Conservation (phyloP, 1,140 invertebrate species). For the Chrysoperla carnea region DNA sequence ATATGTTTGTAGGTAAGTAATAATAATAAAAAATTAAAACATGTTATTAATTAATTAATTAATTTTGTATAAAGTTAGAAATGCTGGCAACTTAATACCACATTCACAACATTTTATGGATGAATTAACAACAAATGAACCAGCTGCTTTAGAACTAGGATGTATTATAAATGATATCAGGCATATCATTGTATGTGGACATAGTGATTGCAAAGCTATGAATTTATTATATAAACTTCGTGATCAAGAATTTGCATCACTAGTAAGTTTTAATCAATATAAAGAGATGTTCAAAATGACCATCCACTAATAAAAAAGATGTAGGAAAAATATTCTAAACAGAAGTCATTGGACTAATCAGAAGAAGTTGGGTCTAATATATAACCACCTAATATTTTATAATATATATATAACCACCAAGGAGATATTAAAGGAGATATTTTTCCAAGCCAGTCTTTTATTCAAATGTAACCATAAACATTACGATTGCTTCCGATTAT, state of each 20-base stretch:
- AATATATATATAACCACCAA: too few relatives aligned
- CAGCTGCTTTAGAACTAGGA: constrained; percentile 82
- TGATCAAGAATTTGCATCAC: constrained; percentile 54
- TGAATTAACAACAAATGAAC: constrained; percentile 80
- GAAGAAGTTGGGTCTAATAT: too few relatives aligned
- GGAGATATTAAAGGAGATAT: too few relatives aligned
- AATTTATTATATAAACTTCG: constrained; percentile 74
- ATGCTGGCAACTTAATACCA: constrained; percentile 85
- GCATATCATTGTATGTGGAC: constrained; percentile 90
- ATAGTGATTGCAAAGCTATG: constrained; percentile 96
- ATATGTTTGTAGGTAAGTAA: constrained; percentile 83
- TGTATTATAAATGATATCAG: constrained; percentile 85
- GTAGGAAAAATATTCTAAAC: too few relatives aligned
- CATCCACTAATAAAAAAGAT: too few relatives aligned
- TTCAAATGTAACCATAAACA: too few relatives aligned
- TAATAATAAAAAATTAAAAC: not conserved
- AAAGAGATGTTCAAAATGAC: not conserved
- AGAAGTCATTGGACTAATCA: too few relatives aligned
- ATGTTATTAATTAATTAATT: constrained; percentile 4
- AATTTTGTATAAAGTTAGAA: constrained; percentile 51
- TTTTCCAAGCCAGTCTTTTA: too few relatives aligned
- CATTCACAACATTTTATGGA: constrained; percentile 76
- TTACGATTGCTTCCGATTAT: too few relatives aligned
- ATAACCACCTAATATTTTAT: too few relatives aligned
- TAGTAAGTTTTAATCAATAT: constrained; percentile 25